These are phyloP conservation scores for Tiaroga cobitis DNA, from an alignment of 2,797 vertebrate species.

Conservation along the genomic window DNA sequence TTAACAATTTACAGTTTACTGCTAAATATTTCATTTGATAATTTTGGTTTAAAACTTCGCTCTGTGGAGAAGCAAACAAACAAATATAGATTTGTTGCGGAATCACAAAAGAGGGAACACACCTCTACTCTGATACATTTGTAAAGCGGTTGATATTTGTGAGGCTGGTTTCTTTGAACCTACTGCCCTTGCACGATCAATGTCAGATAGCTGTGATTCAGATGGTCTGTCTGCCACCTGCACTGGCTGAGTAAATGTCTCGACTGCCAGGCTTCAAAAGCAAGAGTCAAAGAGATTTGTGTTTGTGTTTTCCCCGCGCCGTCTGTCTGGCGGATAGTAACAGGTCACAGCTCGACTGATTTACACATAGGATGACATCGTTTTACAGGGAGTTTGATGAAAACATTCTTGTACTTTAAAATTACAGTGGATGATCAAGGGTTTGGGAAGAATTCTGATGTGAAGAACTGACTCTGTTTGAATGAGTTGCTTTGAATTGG, in stretches of 20 bases:
- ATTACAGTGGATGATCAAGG: neutral
- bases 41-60: neutral
- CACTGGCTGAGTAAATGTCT: conserved; percentile 59
- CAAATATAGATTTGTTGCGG: neutral
- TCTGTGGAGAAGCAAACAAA: neutral
- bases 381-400: conserved; percentile 36
- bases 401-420: neutral
- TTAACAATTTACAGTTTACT: neutral
- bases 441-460: neutral
- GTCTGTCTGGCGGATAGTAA: conserved; percentile 49
- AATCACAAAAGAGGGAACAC: neutral
- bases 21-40: neutral
- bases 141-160: conserved; percentile 26
- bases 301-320: conserved; percentile 31
- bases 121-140: neutral
- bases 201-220: conserved; percentile 48
- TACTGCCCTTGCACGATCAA: conserved; percentile 40
- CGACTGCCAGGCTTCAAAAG: conserved; percentile 51
- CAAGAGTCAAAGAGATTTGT: conserved; percentile 46
- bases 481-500: neutral
- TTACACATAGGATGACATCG: conserved; percentile 34
- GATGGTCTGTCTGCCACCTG: conserved; percentile 53
- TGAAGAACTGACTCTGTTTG: neutral
- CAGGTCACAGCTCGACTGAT: conserved; percentile 48
- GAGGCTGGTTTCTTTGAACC: conserved; percentile 50